Base-by-base conservation (phyloP, 2,113 vertebrate genomes). In the Callionymus lyra region DNA sequence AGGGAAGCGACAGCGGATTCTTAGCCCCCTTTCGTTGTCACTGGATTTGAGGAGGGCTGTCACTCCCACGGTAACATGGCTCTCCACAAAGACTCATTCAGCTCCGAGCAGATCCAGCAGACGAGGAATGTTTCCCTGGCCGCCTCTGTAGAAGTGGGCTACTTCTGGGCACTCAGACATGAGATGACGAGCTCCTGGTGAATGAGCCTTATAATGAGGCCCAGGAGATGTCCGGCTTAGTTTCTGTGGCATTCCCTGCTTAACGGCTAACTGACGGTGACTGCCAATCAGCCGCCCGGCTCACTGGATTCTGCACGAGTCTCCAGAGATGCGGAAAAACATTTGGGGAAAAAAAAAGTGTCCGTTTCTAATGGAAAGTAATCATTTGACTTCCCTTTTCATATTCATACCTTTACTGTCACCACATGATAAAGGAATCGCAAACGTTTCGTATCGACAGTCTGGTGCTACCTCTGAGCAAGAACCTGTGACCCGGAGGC, bases 101-200 rank as follows among this genome's bases (percentile, higher is more conserved):
- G 50, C 10, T 40, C 39, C 10, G 19, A 53, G 31, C 53, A 53
- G 60, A 55, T 19, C 12, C 17, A n/a, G 49, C 2, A 16, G 45
- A 48, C 44, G 57, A 55, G 35, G 60, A 68, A 67, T 35, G 47
- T 31, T 16, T 65, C 53, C 62, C 53, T 42, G 44, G 42, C 56
- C 41, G 34, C 53, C 31, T 32, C 42, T 60, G 46, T 63, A 65
- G 46, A 53, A 74, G 64, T 67, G 59, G 62, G 56, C 49, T 52
- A 8, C 70, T 72, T 47, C 52, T 44, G 67, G 57, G 46, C 64
- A 63, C 65, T 77, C 60, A 65, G 51, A 63, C 53, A 35, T 46
- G 40, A 50, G 56, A 57, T 48, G 44, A 41, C 48, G 60, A 62
- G 66, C 52, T 63, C 56, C 66, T 41, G 71, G 31, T 12, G 19